Conservation (phyloP, 1,140 invertebrate species). For the Temnothorax nylanderi region DNA sequence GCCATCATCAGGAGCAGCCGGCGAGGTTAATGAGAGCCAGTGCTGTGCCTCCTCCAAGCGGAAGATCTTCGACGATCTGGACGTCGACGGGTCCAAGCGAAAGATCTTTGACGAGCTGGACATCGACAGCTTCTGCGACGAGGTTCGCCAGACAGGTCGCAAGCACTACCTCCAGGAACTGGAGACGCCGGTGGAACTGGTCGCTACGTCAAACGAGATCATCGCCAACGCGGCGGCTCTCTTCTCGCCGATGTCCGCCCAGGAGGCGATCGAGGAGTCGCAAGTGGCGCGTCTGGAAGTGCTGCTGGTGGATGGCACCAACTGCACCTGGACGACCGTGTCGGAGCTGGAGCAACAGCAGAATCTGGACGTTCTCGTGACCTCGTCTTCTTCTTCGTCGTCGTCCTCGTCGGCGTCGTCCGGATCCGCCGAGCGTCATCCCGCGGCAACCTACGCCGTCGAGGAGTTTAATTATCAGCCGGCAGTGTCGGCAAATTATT, state of each 20-base stretch:
- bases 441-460: slow-evolving; percentile 25
- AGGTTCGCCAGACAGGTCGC: slow-evolving; percentile 77
- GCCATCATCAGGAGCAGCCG: slow-evolving; percentile 77
- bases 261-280: slow-evolving; percentile 67
- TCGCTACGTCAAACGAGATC: slow-evolving; percentile 55
- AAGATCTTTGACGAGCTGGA: slow-evolving; percentile 82
- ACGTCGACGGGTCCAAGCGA: slow-evolving; percentile 81
- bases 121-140: slow-evolving; percentile 82
- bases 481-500: slow-evolving; percentile 52
- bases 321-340: slow-evolving; percentile 72
- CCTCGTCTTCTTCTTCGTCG: slow-evolving; percentile 54
- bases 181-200: slow-evolving; percentile 68
- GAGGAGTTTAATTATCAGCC: slow-evolving; percentile 55
- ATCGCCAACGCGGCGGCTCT: slow-evolving; percentile 54
- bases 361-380: slow-evolving; percentile 16
- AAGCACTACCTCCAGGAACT: slow-evolving; percentile 76
- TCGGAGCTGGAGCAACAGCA: slow-evolving; percentile 66
- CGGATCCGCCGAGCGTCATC: background rate
- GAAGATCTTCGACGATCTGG: slow-evolving; percentile 78
- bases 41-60: slow-evolving; percentile 71
- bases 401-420: slow-evolving; percentile 32
- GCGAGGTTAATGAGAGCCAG: slow-evolving; percentile 65
- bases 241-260: slow-evolving; percentile 59
- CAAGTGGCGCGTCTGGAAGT: slow-evolving; percentile 82
- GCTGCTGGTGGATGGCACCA: slow-evolving; percentile 82